Base-by-base conservation (phyloP, 2,888 invertebrate species). In the Timema cristinae region DNA sequence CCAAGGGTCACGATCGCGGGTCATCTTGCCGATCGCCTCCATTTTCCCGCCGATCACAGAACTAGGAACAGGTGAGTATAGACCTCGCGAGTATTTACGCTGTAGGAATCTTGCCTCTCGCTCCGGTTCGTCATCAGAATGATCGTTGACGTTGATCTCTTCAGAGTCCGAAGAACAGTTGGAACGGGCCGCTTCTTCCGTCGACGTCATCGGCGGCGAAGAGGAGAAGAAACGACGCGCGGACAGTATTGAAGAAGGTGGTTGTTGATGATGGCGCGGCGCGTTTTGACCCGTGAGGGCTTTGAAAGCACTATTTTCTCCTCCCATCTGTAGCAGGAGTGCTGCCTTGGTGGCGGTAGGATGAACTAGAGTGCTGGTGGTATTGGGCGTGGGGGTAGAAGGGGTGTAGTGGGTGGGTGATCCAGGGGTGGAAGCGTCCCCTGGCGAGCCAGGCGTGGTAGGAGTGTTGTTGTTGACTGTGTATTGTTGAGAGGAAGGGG, bases 301-400 rank as follows among this genome's bases (percentile, higher is more conserved):
- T 77, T 91, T 91, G 83, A 94, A 94, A 15, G 94, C 94, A 83
- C 93, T 93, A 86, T 93, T 91, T 85, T 94, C 93, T 84, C 94
- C 94, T 83, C 94, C 94, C 92, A 94, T 93, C 82, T 84, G 85
- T 81, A 84, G 85, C 82, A 69, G 69, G 51, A 69, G 54, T 32
- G 59, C 61, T 52, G 67, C 52, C 49, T 85, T 77, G 85, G 82
- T 75, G 80, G 77, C 77, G 79, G 79, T 78, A 81, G 80, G 78
- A 81, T 78, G 78, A 77, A 78, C 80, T 76, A 75, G 77, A 71
- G 76, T 73, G 77, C 75, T 75, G 78, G 77, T 77, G 77, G 76
- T 78, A n/a, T n/a, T n/a, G n/a, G n/a, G n/a, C n/a, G n/a, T n/a
- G n/a, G n/a, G n/a, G 80, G 76, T 86, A 84, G 84, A 85, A 85